Base-by-base conservation (phyloP, 92 coral and sea anemone species). In the Hydrozoanthus gracilis region DNA sequence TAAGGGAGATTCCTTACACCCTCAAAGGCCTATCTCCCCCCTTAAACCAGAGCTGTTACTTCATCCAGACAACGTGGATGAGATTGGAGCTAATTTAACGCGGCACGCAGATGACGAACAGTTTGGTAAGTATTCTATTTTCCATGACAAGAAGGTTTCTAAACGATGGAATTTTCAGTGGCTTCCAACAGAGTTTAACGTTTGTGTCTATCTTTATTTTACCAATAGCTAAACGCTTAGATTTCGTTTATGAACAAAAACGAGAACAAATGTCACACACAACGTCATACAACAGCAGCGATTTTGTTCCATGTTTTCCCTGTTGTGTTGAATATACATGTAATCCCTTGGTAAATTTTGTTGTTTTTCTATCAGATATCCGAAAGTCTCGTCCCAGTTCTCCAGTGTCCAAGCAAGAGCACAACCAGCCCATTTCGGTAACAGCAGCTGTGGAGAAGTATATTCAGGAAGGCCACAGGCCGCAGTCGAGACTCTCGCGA, bases 381-480 rank as follows among this genome's bases (percentile, higher is more conserved):
- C 90, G 91, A 74, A 92, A 74, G 87, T 94, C 95, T 17, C 95
- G 98, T 8, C 95, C 98, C 27, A 82, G 90, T 51, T 87, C 95
- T 44, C 93, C 98, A 46, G 67, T 89, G 8, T 62, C 77, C 12
- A 93, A 83, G 13, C 39, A 88, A 8, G 87, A 92, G 56, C 85
- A 92, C 52, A 82, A 71, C 44, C 78, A 88, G 18, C 91, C 94
- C 13, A 89, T 94, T 13, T 84, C 91, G 46, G 91, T 94, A 35
- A 93, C 91, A 47, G 87, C 85, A 79, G 90, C 92, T 44, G 98
- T 94, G 47, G 78, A 86, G 60, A 84, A 78, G 66, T 94, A 92
- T 75, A 54, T 94, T 44, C 91, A 92, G 79, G 82, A 93, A 79
- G 93, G 94, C 79, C 95, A 89, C 66, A 89, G 89, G 83, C 95